Base-by-base conservation (phyloP, 2,113 vertebrate species). In the Scalopus aquaticus region DNA sequence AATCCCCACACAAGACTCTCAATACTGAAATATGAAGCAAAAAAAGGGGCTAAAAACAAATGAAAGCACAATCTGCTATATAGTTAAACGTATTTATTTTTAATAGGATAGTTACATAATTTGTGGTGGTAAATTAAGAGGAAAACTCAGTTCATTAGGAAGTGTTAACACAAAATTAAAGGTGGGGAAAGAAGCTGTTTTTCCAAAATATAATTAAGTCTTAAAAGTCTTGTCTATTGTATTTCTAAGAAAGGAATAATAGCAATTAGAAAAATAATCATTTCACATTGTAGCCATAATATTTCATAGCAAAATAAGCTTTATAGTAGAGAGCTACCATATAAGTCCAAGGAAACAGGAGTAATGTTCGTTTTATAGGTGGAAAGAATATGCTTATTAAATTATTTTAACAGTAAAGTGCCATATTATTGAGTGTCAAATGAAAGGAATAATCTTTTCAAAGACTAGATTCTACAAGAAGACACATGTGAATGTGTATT, bases 21-120 rank as follows among this genome's bases (percentile, higher is more conserved):
- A 32, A 35, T 51, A 64, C 49, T 58, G 19, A 95, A 94, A 91
- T 79, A 82, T 35, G 28, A n/a, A 94, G 42, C 46, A 37, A 90
- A 30, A 35, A 56, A 93, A 88, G 79, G 32, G 24, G 26, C 17
- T 87, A n/a, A 65, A 73, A 67, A 60, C 70, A 87, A 95, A 91
- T 88, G 78, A 81, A 93, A 88, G 46, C 22, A 30, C 56, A 88
- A 79, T 86, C 60, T 78, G 30, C 49, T 64, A 73, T 30, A 74
- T 4, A 60, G 35, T 92, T 86, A 64, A 62, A 93, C 80, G 81
- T 88, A 72, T 94, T 91, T 93, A 94, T 91, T 96, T 92, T 74
- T 85, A 92, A 94, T 83, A 58, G 74, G 51, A 58, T 19, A 69
- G 15, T 91, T 94, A 93, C 16, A 95, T 42, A 91, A 88, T 90